Evolutionary conservation across 2,888 invertebrate species (phyloP).

Genomic region (Odontocerum albicorne): DNA sequence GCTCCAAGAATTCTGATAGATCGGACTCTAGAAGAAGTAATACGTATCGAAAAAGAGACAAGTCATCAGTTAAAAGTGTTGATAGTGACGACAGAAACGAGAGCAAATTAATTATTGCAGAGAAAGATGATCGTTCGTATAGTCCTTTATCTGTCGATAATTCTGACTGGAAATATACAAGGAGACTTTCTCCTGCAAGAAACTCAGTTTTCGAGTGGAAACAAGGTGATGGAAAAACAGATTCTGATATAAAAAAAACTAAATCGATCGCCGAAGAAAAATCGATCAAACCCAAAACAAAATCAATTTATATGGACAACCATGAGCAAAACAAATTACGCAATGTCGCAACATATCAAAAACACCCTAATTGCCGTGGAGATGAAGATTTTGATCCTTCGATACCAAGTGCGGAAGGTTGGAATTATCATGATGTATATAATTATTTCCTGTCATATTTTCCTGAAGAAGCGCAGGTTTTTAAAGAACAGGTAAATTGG

Average conservation of each 20-base stretch:
- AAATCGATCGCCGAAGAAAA: constrained; percentile 7
- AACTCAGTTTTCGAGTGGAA: constrained; percentile 24
- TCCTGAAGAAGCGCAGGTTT: constrained; percentile 76
- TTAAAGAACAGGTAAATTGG: constrained; percentile 74
- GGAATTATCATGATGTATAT: constrained; percentile 83
- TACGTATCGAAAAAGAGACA: constrained; percentile 26
- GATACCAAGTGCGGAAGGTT: constrained; percentile 78
- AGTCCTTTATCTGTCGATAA: constrained; percentile 27
- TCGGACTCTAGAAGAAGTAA: constrained; percentile 30
- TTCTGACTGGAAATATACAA: constrained; percentile 25
- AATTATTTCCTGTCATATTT: constrained; percentile 78
- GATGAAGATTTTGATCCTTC: constrained; percentile 60
- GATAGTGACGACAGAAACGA: constrained; percentile 31
- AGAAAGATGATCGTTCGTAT: constrained; percentile 26
- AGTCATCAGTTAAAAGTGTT: constrained; percentile 26
- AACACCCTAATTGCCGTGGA: constrained; percentile 35
- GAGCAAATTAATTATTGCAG: constrained; percentile 15
- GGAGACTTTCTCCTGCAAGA: constrained; percentile 22
- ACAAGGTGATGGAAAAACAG: constrained; percentile 18
- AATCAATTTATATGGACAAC: constrained; percentile 30
- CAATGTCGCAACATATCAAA: constrained; percentile 19
- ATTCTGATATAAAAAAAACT: constrained; percentile 9
- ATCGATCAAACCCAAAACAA: constrained; percentile 4
- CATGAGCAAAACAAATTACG: constrained; percentile 23
- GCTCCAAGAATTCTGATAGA: constrained; percentile 33